Evolutionary conservation across 2,797 vertebrate genomes (phyloP).

Genomic region (Aeoliscus strigatus): DNA sequence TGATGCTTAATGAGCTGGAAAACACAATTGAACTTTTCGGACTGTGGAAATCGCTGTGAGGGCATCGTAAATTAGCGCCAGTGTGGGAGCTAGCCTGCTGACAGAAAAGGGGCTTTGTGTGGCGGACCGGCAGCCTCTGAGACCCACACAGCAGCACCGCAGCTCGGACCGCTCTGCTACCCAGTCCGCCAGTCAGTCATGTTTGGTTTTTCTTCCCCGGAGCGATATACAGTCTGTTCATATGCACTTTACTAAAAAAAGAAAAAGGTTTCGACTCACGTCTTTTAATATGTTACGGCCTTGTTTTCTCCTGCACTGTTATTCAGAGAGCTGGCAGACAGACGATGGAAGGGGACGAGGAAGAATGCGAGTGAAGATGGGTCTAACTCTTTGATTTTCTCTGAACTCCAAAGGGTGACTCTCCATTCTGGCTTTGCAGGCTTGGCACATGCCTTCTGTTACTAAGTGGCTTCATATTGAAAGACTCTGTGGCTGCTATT

Average conservation of each 20-base stretch:
- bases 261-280: background rate
- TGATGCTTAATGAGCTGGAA: conserved; percentile 85
- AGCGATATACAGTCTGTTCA: conserved; percentile 15
- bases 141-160: conserved; percentile 41
- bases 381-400: conserved; percentile 68
- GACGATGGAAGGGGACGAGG: conserved; percentile 12
- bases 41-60: conserved; percentile 85
- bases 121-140: conserved; percentile 47
- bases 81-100: conserved; percentile 76
- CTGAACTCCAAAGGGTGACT: conserved; percentile 76
- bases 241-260: conserved; percentile 3
- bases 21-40: conserved; percentile 82
- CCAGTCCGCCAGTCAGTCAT: conserved; percentile 1
- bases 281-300: background rate
- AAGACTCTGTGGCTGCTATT: conserved; percentile 76
- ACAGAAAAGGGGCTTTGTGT: conserved; percentile 79
- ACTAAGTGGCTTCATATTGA: conserved; percentile 86
- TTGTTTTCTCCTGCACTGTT: conserved; percentile 10
- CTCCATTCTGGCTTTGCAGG: conserved; percentile 78
- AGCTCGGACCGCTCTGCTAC: conserved; percentile 32
- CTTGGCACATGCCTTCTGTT: conserved; percentile 88
- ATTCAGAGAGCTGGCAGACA: conserved; percentile 20
- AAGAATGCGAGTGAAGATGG: conserved; percentile 24
- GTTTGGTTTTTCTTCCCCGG: no score
- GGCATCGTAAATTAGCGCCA: conserved; percentile 81